Evolutionary conservation across 2,797 vertebrate genomes (phyloP).

Genomic region (Urophycis tenuis): DNA sequence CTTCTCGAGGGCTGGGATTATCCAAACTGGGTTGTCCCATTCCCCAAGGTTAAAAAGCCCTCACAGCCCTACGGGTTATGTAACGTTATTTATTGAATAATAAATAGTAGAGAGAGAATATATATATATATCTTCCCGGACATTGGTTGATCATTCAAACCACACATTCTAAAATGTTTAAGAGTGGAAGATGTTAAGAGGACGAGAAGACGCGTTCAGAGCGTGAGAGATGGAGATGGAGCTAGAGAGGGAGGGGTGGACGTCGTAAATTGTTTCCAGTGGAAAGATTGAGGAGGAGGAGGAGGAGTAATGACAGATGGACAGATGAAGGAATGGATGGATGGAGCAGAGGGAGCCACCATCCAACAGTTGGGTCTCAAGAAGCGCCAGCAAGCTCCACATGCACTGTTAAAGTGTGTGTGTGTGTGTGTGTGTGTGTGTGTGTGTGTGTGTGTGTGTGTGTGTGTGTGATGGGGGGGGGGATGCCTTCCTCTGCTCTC

Average conservation of each 20-base stretch:
- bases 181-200: not conserved
- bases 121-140: no score
- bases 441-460: slow-evolving; percentile 1
- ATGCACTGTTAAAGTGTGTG: not conserved
- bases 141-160: not conserved
- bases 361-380: not conserved
- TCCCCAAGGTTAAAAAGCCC: not conserved
- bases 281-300: not conserved
- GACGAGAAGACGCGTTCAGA: not conserved
- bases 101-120: no score
- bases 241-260: not conserved
- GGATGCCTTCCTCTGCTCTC: not conserved
- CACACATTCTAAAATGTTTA: not conserved
- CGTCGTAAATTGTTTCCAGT: not conserved
- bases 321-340: not conserved
- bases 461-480: not conserved
- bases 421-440: slow-evolving; percentile 1
- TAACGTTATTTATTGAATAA: not conserved
- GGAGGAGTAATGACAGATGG: not conserved
- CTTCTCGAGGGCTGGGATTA: not conserved
- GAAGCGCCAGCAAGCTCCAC: not conserved
- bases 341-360: not conserved
- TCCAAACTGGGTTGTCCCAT: not conserved
- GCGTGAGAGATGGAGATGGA: not conserved
- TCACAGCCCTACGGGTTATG: no score